Conservation (phyloP, 2,797 vertebrate genomes). For the Nyctalus aviator region DNA sequence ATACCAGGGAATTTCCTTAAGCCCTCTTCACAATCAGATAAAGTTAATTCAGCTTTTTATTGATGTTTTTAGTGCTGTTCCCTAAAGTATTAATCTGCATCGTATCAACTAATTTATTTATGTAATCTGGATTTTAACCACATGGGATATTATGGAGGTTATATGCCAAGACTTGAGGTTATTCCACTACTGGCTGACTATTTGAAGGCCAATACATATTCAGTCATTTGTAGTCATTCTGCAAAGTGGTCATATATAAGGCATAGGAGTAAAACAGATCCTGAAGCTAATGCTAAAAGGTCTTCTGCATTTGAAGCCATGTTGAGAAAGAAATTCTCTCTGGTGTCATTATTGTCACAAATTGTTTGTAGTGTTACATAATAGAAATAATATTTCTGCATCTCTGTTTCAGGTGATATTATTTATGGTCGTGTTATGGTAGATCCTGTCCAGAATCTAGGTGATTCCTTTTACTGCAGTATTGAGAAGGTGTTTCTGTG, state of each 20-base stretch:
- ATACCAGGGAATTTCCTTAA: not conserved
- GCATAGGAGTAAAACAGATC: not conserved
- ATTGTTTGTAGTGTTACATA: not conserved
- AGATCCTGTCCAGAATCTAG: slow-evolving; percentile 97
- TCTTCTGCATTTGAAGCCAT: not conserved
- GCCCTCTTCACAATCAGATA: not conserved
- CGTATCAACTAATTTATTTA: not conserved
- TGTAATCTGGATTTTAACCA: not conserved
- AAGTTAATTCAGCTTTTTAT: not conserved
- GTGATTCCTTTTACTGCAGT: slow-evolving; percentile 95
- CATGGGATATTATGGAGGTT: not conserved
- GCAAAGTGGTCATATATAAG: not conserved
- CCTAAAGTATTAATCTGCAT: not conserved
- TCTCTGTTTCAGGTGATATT: slow-evolving; percentile 89
- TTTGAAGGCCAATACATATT: not conserved
- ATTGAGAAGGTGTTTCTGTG: slow-evolving; percentile 98
- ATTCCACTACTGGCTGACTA: not conserved
- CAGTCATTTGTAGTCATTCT: not conserved
- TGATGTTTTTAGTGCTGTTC: not conserved
- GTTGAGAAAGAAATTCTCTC: not conserved
- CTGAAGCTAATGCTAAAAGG: not conserved
- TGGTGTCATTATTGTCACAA: not conserved
- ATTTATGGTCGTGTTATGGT: slow-evolving; percentile 97
- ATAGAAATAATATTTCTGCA: not conserved
- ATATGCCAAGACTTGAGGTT: not conserved